Conservation (phyloP, 1,140 invertebrate genomes). For the Ditylenchus dipsaci region DNA sequence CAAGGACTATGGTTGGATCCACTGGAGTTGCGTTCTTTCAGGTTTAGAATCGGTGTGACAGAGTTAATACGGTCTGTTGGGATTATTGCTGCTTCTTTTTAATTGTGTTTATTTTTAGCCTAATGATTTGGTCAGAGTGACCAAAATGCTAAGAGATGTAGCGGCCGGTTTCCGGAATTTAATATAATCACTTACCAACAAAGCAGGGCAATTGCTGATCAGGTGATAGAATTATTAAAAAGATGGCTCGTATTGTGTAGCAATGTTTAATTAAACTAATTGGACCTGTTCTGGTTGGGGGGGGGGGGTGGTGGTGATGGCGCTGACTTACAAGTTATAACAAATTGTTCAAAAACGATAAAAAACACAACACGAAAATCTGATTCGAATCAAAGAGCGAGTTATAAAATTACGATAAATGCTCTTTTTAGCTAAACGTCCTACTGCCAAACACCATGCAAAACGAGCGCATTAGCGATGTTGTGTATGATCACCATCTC, state of each 20-base stretch:
- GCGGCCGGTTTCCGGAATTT: conserved; percentile 71
- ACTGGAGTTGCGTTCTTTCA: conserved; percentile 50
- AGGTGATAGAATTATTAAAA: too few relatives aligned
- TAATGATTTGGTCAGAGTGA: conserved; percentile 50
- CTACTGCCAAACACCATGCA: conserved; percentile 86
- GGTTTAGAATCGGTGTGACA: conserved; percentile 56
- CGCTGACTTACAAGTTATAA: too few relatives aligned
- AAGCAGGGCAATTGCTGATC: conserved; percentile 88
- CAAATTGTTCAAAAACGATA: neutral
- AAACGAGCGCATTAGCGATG: conserved; percentile 74
- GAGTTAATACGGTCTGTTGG: conserved; percentile 38
- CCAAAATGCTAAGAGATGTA: conserved; percentile 68
- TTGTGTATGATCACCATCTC: conserved; percentile 91
- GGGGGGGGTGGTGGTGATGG: too few relatives aligned
- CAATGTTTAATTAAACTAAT: too few relatives aligned
- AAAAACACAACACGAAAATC: too few relatives aligned
- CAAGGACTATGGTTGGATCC: conserved; percentile 31
- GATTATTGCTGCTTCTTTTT: too few relatives aligned
- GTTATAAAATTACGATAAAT: conserved; percentile 6
- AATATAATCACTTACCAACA: conserved; percentile 88
- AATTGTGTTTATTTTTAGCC: conserved; percentile 2
- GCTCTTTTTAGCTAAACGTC: conserved; percentile 69
- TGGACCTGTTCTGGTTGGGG: too few relatives aligned
- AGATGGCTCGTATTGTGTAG: too few relatives aligned
- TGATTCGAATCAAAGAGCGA: too few relatives aligned